These are phyloP conservation scores for Diabrotica undecimpunctata DNA, from an alignment of 1,140 invertebrate species.

Conservation along the genomic window DNA sequence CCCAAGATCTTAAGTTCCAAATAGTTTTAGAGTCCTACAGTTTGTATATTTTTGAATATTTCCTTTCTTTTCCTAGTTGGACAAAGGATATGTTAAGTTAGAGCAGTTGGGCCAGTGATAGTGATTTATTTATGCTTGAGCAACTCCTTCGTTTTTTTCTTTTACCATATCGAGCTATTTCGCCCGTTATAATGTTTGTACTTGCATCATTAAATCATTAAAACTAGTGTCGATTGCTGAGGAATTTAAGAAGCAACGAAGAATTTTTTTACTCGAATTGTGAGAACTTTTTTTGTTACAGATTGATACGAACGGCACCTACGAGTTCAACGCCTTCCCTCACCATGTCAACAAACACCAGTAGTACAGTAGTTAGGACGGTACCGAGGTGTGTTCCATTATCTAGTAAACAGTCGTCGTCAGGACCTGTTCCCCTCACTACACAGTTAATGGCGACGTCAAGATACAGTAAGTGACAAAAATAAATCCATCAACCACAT, in stretches of 20 bases:
- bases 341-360: conserved; percentile 33
- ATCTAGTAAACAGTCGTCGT: conserved; percentile 33
- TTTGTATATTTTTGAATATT: no score
- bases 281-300: conserved; percentile 26
- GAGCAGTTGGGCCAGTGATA: no score
- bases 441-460: conserved; percentile 53
- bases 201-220: no score
- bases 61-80: no score
- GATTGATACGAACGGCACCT: conserved; percentile 43
- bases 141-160: no score
- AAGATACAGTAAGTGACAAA: conserved; percentile 52
- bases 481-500: not conserved
- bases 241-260: not conserved
- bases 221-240: no score
- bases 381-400: conserved; percentile 38
- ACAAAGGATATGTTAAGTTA: no score
- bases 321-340: conserved; percentile 36
- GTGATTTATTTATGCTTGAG: no score
- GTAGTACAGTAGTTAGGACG: conserved; percentile 28
- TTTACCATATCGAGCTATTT: no score
- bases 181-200: no score
- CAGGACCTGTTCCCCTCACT: conserved; percentile 51
- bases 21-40: no score
- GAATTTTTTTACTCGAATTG: conserved; percentile 5
- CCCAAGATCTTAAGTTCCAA: no score